These are phyloP conservation scores for Apteryx owenii DNA, from an alignment of 2,113 vertebrate genomes.

Conservation along the genomic window DNA sequence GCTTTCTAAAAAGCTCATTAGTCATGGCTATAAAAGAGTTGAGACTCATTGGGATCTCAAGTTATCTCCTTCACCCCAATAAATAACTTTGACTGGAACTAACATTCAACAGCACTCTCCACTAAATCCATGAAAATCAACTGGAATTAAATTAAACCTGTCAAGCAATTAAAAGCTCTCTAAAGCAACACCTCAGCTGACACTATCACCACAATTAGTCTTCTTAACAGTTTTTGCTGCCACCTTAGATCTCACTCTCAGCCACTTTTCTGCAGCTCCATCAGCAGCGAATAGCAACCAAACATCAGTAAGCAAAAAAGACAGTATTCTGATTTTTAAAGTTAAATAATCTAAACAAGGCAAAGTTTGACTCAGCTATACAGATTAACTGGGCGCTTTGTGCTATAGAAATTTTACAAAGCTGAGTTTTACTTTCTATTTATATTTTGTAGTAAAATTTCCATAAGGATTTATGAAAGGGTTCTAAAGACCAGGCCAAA, in stretches of 20 bases:
- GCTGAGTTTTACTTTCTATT: not conserved
- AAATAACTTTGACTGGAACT: constrained; percentile 40
- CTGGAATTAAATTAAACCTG: not conserved
- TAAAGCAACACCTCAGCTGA: constrained; percentile 25
- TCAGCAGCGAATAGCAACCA: not conserved
- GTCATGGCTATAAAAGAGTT: constrained; percentile 63
- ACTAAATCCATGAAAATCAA: not conserved
- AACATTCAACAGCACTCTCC: constrained; percentile 13
- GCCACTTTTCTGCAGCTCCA: not conserved
- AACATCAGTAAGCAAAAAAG: not conserved
- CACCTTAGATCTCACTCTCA: not conserved
- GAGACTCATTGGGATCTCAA: constrained; percentile 27
- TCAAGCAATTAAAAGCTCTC: not conserved
- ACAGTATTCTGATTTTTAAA: not conserved
- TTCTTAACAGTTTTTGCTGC: not conserved
- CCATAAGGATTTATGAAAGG: not conserved
- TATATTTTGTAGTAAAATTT: not conserved
- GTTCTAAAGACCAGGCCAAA: not conserved
- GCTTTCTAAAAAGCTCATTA: constrained; percentile 54
- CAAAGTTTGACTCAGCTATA: not conserved
- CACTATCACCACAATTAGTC: not conserved
- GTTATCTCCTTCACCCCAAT: constrained; percentile 22
- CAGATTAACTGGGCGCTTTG: not conserved
- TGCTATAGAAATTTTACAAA: not conserved
- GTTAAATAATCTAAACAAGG: not conserved